Base-by-base conservation (phyloP, 2,113 vertebrate genomes). In the human region DNA sequence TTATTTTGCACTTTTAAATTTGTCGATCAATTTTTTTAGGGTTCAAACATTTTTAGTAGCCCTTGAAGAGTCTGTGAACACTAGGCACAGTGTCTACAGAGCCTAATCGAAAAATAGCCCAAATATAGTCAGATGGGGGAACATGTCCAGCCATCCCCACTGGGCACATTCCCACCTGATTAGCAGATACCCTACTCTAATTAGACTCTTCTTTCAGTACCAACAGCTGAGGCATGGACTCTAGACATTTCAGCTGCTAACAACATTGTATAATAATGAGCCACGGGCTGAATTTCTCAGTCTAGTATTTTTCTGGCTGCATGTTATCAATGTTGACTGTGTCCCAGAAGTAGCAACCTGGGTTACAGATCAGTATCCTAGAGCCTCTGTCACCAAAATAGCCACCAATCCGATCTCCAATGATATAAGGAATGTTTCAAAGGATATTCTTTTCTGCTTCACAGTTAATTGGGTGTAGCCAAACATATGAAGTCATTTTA, bases 401-500 rank as follows among this genome's bases (percentile, higher is more conserved):
- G 82, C 50, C 40, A 59, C 35, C 27, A 64, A 43, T n/a, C 82
- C 75, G 22, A 61, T 48, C 25, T 72, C 61, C 18, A 35, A 27
- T 72, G 35, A 86, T 81, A 30, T 52, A 87, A 73, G 35, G 22
- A 94, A 52, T 81, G 23, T 88, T 48, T 45, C 66, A 52, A 66
- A 82, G 55, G 23, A 32, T 52, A 75, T 55, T 75, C 20, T 48
- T 20, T 38, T 38, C 66, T 30, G 75, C 55, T 40, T 66, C 43
- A 86, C 20, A 66, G 45, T 64, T 66, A 64, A 88, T 20, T 57
- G 66, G n/a, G 55, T 50, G 52, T 66, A n/a, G 76, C 13, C 43
- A 88, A 92, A 92, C n/a, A 75, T 35, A 48, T 61, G 66, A 81
- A 55, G 45, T 68, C 72, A 52, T 64, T 81, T 95, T 81, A 95